Base-by-base conservation (phyloP, 2,797 vertebrate genomes). In the Macropus fuliginosus region DNA sequence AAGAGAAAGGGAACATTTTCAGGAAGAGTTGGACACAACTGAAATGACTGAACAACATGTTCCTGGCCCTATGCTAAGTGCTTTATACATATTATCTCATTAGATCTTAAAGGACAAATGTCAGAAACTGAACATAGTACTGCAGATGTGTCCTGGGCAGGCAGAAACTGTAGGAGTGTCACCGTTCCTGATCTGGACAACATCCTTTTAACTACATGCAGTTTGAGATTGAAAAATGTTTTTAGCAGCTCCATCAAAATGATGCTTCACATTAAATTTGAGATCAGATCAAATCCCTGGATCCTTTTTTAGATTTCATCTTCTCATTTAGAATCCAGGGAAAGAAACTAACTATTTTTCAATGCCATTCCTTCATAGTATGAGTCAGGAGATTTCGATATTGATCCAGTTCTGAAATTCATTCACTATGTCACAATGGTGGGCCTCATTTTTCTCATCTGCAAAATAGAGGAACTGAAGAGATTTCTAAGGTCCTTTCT, bases 161-260 rank as follows among this genome's bases (percentile, higher is more conserved):
- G 34, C 62, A 74, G 34, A 74, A 21, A 46, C 18, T 24, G 8
- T 46, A 46, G 14, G 2, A 21, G 16, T 40, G 18, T n/a, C 90
- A 54, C 34, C 92, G 74, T 50, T 91, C 56, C 91, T 81, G 11
- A 66, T 91, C 55, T 92, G 90, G n/a, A 18, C 4, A 54, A 50
- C 62, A 66, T 31, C 74, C 59, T 95, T 92, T 34, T 14, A 8
- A 56, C n/a, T 56, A 81, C 91, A 54, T 0, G 8, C 1, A 95
- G 55, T 50, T 54, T 90, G 92, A 46, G 56, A 16, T 0, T 56
- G 31, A 27, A 5, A 55, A 12, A 46, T 13, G n/a, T 56, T 89
- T 52, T 28, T 11, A 62, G 4, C 55, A 24, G 50, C 24, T 21
- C 11, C 0, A 0, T 24, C 34, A 31, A 0, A 0, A 10, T 1